Conservation (phyloP, 2,113 vertebrate genomes). For the Petromus typicus region DNA sequence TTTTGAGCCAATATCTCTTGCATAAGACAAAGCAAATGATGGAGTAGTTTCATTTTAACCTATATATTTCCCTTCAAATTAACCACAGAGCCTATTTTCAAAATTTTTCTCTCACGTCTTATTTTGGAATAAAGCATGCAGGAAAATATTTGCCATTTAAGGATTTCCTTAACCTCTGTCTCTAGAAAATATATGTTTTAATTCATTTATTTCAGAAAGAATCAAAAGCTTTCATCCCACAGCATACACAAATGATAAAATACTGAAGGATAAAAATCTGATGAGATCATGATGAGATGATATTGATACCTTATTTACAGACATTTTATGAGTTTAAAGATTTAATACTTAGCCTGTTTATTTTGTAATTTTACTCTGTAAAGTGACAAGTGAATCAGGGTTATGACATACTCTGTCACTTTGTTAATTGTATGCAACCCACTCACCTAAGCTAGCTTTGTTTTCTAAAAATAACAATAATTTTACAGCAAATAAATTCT, state of each 20-base stretch:
- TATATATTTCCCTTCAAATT: not conserved
- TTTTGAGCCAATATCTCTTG: not conserved
- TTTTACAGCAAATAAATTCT: not conserved
- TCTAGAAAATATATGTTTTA: not conserved
- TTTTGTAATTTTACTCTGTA: not conserved
- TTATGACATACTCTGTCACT: not conserved
- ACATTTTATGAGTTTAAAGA: not conserved
- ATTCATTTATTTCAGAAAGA: not conserved
- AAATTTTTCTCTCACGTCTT: not conserved
- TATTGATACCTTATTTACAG: not conserved
- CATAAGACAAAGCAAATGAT: not conserved
- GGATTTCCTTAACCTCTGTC: not conserved
- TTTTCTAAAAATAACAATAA: constrained; percentile 14
- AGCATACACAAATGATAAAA: not conserved
- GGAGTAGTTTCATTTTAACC: not conserved
- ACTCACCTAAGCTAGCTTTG: not conserved
- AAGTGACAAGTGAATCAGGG: not conserved
- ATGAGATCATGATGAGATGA: not conserved
- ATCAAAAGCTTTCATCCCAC: not conserved
- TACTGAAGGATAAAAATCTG: not conserved
- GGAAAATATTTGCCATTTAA: not conserved
- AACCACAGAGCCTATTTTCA: not conserved
- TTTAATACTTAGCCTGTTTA: not conserved
- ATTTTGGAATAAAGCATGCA: not conserved
- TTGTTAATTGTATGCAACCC: not conserved